Evolutionary conservation across 2,888 invertebrate genomes (phyloP), one percentile per base, ranked within the genome.

Genomic region (Drosophila hawaiiensis): DNA sequence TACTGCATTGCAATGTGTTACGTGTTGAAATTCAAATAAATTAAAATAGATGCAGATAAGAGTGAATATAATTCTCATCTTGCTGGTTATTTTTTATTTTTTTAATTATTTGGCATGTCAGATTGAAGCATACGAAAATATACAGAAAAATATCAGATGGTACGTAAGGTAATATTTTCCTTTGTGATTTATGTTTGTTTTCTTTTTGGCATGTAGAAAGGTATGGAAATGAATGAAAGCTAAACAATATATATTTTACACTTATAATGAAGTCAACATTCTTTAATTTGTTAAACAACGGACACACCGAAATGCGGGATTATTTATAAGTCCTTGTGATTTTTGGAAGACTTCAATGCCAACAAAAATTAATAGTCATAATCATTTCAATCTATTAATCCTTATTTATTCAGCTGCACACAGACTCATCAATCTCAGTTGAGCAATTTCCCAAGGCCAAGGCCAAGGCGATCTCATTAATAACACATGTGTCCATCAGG

Each of bases 401-500:
- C 49, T 1, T 37, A 41, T 66, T 79, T 65, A 63, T 68, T 63
- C 58, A 25, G 12, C 64, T 9, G 29, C 49, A 41, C 50, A 37
- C 47, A 22, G 58, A 56, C 71, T 54, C 83, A 84, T 84, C 89
- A 85, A 88, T 84, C 89, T 83, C 78, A 78, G 76, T 49, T 62
- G 74, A 64, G 61, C 66, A 68, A 54, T 63, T 14, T 9, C 25
- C 29, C 75, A 78, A 68, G 81, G 78, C 73, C 75, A 78, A 68
- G 81, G 78, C 73, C 74, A 86, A 65, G 60, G 47, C 73, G 47
- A 78, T 81, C 66, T 81, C 82, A 84, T 84, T 83, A 86, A 86
- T 83, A 83, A 89, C 76, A 72, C 82, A 78, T 73, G 71, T 70
- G 78, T 61, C 58, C 60, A 68, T 43, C 52, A 39, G 14, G 29